A percentile compares a stretch with the other conserved stretches of the same genome.
phyloP scores from a whole-genome alignment of 2,888 invertebrate genomes.

The Megastigmus dorsalis region DNA sequence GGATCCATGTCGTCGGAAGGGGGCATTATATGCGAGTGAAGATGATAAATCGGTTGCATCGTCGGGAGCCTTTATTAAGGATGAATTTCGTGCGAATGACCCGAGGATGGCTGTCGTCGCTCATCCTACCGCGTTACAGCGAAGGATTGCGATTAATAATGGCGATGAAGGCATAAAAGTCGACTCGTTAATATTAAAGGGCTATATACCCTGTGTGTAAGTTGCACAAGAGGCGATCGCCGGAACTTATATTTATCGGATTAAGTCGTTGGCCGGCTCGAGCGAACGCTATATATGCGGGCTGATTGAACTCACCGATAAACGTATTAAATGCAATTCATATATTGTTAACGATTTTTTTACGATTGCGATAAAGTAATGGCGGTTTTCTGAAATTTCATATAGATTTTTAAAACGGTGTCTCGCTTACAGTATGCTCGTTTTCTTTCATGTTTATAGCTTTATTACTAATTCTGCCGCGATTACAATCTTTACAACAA shows the following conservation, averaged over 20 bases:
- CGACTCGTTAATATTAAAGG: constrained; percentile 4
- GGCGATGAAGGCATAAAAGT: background rate
- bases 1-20: background rate
- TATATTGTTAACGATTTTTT: background rate
- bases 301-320: no score
- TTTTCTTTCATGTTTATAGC: no score
- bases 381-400: no score
- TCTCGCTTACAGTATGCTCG: no score
- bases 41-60: background rate
- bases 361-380: background rate
- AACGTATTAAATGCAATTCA: constrained; percentile 2
- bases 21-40: background rate
- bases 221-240: constrained; percentile 4
- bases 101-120: background rate
- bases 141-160: constrained; percentile 10
- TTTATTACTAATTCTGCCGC: no score
- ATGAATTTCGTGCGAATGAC: background rate
- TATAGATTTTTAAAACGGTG: no score
- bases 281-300: background rate
- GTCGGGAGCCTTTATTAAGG: background rate
- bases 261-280: constrained; percentile 10
- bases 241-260: constrained; percentile 9
- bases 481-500: no score
- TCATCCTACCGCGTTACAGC: background rate
- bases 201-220: background rate